A percentile compares a stretch with the other conserved stretches of the same genome.
Conservation (phyloP, 2,113 vertebrate genomes). For the Protobothrops mucrosquamatus region DNA sequence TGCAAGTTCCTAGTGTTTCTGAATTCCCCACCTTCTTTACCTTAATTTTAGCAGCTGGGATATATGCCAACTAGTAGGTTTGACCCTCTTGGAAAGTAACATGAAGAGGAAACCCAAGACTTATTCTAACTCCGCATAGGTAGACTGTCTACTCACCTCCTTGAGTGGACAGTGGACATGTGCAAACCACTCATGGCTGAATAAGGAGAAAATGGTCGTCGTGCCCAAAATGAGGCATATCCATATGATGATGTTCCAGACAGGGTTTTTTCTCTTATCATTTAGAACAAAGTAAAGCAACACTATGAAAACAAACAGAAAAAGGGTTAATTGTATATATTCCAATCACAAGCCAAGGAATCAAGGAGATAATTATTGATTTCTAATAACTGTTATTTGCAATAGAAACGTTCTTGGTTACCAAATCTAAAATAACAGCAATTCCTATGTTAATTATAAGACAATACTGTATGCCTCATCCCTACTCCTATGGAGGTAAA, state of each 20-base stretch:
- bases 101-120: not conserved
- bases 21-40: not conserved
- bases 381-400: not conserved
- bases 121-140: not conserved
- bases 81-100: not conserved
- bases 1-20: not conserved
- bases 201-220: conserved; percentile 82
- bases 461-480: not conserved
- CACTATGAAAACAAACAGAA: conserved; percentile 55
- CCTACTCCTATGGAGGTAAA: not conserved
- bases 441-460: not conserved
- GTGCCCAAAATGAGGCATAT: conserved; percentile 79
- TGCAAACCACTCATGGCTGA: conserved; percentile 87
- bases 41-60: not conserved
- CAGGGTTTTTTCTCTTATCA: conserved; percentile 75
- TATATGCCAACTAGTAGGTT: no score
- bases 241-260: conserved; percentile 86
- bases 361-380: not conserved
- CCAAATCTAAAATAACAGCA: not conserved
- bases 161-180: conserved; percentile 78
- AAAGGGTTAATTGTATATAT: not conserved
- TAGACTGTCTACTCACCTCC: conserved; percentile 60
- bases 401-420: not conserved
- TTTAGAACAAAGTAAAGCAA: conserved; percentile 80
- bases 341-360: no score